Percentiles rank a stretch among this genome's conserved stretches.
Conservation (phyloP, 1,140 invertebrate species). For the honey bee (Apis mellifera) region DNA sequence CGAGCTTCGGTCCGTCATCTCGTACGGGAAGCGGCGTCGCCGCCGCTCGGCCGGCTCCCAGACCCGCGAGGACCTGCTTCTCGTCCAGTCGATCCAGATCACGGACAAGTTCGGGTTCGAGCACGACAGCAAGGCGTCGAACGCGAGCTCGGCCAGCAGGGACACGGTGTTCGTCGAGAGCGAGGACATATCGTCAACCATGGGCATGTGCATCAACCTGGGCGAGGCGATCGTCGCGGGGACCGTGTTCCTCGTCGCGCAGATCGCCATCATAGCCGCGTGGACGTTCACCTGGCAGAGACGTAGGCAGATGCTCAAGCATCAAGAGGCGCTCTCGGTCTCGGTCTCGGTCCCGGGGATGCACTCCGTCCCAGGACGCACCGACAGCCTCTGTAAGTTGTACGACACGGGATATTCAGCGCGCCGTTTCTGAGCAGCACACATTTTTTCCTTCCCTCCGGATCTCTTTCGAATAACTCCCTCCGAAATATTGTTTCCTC, state of each 20-base stretch:
- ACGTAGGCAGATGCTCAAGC: slow-evolving; percentile 84
- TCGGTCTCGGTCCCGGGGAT: slow-evolving; percentile 82
- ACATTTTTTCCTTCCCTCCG: slow-evolving; percentile 25
- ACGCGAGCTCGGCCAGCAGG: slow-evolving; percentile 70
- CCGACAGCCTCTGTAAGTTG: slow-evolving; percentile 91
- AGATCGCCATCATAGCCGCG: slow-evolving; percentile 90
- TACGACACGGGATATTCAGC: slow-evolving; percentile 90
- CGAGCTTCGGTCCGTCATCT: slow-evolving; percentile 89
- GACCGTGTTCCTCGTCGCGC: slow-evolving; percentile 91
- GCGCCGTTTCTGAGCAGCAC: slow-evolving; percentile 88
- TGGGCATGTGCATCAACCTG: slow-evolving; percentile 88
- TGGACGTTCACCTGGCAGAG: slow-evolving; percentile 93
- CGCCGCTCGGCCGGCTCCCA: slow-evolving; percentile 79
- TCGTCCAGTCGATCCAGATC: slow-evolving; percentile 95
- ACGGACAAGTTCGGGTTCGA: slow-evolving; percentile 95
- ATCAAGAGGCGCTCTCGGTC: slow-evolving; percentile 82
- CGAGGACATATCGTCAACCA: slow-evolving; percentile 81
- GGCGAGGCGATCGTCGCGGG: slow-evolving; percentile 90
- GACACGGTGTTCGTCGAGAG: slow-evolving; percentile 82
- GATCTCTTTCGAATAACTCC: background rate
- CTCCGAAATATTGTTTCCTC: no score
- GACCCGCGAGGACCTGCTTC: slow-evolving; percentile 89
- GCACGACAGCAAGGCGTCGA: slow-evolving; percentile 76
- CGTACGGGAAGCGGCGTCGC: slow-evolving; percentile 88
- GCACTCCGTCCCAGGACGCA: slow-evolving; percentile 83